A percentile compares a stretch with the other conserved stretches of the same genome.
Evolutionary conservation across 2,888 invertebrate species (phyloP).

Genomic region (Lithophane socia): DNA sequence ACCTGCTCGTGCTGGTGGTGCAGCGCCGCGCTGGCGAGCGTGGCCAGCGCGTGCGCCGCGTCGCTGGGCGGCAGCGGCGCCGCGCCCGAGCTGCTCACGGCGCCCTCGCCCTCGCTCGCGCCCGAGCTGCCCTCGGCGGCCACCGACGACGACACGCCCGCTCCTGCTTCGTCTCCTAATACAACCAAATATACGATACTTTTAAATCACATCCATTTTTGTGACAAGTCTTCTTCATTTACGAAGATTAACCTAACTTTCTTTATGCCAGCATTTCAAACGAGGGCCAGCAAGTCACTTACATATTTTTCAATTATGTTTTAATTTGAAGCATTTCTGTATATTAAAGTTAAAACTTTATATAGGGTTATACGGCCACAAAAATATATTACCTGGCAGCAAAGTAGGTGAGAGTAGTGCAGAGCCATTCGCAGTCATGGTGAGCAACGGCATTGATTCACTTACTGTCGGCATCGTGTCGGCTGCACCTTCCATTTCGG

Average conservation of each 20-base stretch:
- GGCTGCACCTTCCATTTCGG: conserved; percentile 85
- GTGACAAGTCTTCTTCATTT: neutral
- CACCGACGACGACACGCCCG: conserved; percentile 82
- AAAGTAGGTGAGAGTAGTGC: conserved; percentile 82
- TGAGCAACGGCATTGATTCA: conserved; percentile 85
- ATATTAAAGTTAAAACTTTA: too few species aligned
- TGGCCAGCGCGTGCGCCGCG: conserved; percentile 93
- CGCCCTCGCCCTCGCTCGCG: conserved; percentile 75
- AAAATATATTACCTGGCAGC: conserved; percentile 75
- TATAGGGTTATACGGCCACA: neutral
- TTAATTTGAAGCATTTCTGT: neutral
- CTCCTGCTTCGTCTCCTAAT: conserved; percentile 78
- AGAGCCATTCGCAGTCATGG: conserved; percentile 84
- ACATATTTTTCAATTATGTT: neutral
- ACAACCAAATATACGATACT: neutral
- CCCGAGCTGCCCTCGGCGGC: conserved; percentile 68
- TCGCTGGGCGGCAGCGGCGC: conserved; percentile 87
- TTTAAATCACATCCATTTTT: neutral
- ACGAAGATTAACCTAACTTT: neutral
- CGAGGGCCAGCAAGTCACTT: neutral
- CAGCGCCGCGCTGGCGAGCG: conserved; percentile 93
- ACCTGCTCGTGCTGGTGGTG: conserved; percentile 86
- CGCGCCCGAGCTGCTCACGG: conserved; percentile 80
- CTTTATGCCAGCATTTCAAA: neutral
- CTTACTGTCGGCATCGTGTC: conserved; percentile 86